Base-by-base conservation (phyloP, 2,888 invertebrate genomes). In the Barypeithes pellucidus region DNA sequence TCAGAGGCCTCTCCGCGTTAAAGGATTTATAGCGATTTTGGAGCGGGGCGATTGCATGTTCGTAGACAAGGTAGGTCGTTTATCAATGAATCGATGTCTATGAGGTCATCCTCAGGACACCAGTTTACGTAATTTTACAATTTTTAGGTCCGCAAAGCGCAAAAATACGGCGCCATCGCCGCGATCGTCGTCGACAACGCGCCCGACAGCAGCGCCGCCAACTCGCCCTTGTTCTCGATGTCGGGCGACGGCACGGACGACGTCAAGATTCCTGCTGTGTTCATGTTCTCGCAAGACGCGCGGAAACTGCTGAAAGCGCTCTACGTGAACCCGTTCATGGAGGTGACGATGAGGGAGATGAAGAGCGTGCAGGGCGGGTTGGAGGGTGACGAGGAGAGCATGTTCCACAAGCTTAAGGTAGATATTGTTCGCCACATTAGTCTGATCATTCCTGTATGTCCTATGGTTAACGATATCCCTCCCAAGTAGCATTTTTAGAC, bases 21-120 rank as follows among this genome's bases (percentile, higher is more conserved):
- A 85, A 36, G 94, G 93, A 0, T 93, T 91, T 81, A 94, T 99
- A 79, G 95, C 91, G 0, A 87, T 99, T n/a, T 92, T 96, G 72
- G 92, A 93, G 82, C 90, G 99, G 22, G 98, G 98, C 0, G 93
- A 93, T 79, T 99, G 99, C 85, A 97, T 97, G 88, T 99, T 98
- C 85, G 92, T 98, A 1, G 96, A 97, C 80, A 99, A 99, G 88
- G 97, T 95, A 3, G 69, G 57, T 16, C 12, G 29, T 29, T 29
- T 24, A 5, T 24, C 5, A 24, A 24, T 24, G 5, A 2, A 5
- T 24, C 24, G 24, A 4, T 24, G 24, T 2, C 5, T 24, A 11
- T 36, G 8, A 36, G 2, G 8, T 36, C 36, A 36, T 11, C 9
- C 12, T 36, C 8, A 36, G 8, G 9, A 36, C 36, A 7, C 3